These are phyloP conservation scores for Dryobotodes eremita DNA, from an alignment of 2,888 invertebrate species.

Conservation along the genomic window DNA sequence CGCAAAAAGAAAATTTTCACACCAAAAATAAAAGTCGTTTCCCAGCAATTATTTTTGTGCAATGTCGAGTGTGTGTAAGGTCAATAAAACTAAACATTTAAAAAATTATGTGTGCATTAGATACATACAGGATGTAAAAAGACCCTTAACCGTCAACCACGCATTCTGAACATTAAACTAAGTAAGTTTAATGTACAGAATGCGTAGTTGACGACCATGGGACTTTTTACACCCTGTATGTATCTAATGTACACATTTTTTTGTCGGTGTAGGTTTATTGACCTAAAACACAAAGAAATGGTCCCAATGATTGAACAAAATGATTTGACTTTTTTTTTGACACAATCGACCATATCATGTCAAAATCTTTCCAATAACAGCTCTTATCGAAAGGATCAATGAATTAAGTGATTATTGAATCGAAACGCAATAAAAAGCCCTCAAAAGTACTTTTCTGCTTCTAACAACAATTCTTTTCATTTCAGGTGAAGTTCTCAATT, in stretches of 20 bases:
- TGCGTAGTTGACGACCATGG: too few relatives aligned
- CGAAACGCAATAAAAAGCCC: background rate
- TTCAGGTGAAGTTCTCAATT: constrained; percentile 35
- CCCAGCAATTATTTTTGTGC: too few relatives aligned
- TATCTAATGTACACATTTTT: background rate
- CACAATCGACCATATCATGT: background rate
- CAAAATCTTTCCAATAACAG: constrained; percentile 15
- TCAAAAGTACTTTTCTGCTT: background rate
- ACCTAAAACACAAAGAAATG: background rate
- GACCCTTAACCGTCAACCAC: too few relatives aligned
- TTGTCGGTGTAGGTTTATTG: background rate
- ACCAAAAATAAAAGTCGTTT: too few relatives aligned
- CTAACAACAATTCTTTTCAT: constrained; percentile 42
- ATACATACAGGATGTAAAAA: too few relatives aligned
- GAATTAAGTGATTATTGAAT: constrained; percentile 20
- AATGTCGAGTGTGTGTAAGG: too few relatives aligned
- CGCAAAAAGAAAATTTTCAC: too few relatives aligned
- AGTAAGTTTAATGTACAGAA: too few relatives aligned
- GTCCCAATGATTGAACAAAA: background rate
- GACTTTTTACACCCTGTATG: background rate
- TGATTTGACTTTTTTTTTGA: background rate
- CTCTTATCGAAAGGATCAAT: constrained; percentile 11
- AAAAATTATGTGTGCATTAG: too few relatives aligned
- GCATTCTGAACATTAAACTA: too few relatives aligned
- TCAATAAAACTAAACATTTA: too few relatives aligned